Conservation (phyloP, 2,888 invertebrate species). For the Callinectes sapidus region DNA sequence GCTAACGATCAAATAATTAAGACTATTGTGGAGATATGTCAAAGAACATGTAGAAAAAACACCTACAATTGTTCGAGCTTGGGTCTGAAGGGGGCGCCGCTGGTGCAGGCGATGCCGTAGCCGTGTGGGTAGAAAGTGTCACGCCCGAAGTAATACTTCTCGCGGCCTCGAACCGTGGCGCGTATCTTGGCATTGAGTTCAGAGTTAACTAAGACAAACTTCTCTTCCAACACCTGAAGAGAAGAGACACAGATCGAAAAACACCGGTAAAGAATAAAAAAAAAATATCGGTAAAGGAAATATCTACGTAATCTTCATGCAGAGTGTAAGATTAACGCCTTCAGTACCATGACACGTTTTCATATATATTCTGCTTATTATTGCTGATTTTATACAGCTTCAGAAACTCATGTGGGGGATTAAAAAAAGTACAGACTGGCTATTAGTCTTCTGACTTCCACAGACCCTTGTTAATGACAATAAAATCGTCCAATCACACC, state of each 20-base stretch:
- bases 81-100: conserved; percentile 50
- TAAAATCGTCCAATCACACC: no score
- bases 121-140: conserved; percentile 60
- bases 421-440: no score
- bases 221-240: conserved; percentile 43
- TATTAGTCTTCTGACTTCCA: no score
- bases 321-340: not conserved
- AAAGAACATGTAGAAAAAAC: not conserved
- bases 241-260: not conserved
- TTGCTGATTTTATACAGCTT: no score
- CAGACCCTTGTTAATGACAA: no score
- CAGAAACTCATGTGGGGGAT: no score
- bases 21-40: not conserved
- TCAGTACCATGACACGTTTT: no score
- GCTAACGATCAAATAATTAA: not conserved
- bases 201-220: conserved; percentile 54
- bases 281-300: not conserved
- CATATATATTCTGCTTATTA: no score
- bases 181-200: conserved; percentile 55
- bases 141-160: conserved; percentile 50
- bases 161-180: conserved; percentile 42
- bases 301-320: not conserved
- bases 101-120: conserved; percentile 60
- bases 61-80: conserved; percentile 43
- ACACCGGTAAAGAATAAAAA: not conserved